phyloP scores from a whole-genome alignment of 2,888 invertebrate genomes.

The Zygothrica quintamaculata region DNA sequence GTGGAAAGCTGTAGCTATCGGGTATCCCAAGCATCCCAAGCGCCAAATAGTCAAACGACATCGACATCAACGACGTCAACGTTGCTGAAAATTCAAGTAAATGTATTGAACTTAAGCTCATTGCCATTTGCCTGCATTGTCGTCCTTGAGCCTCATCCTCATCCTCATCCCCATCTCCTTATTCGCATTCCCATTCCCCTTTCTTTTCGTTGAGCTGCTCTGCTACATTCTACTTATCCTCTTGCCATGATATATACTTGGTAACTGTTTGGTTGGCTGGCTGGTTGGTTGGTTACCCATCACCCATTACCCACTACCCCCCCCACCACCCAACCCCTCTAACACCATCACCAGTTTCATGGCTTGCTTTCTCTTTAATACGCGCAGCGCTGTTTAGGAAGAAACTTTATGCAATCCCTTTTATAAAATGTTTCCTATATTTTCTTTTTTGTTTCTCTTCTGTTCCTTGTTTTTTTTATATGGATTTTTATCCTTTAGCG shows the following conservation, averaged over 20 bases:
- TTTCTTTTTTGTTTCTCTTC: slow-evolving; percentile 9
- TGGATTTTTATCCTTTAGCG: slow-evolving; percentile 22
- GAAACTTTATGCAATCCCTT: slow-evolving; percentile 70
- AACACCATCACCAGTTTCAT: too few species aligned
- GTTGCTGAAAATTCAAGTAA: slow-evolving; percentile 72
- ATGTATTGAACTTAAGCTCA: slow-evolving; percentile 79
- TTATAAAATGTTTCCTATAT: slow-evolving; percentile 65
- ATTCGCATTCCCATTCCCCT: background rate
- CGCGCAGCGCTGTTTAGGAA: slow-evolving; percentile 49
- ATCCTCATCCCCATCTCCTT: background rate
- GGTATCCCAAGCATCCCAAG: background rate
- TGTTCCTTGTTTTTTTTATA: too few species aligned
- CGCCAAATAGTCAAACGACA: slow-evolving; percentile 71
- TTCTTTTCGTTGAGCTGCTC: too few species aligned
- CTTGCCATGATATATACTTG: too few species aligned
- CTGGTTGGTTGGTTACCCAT: too few species aligned
- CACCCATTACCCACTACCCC: too few species aligned
- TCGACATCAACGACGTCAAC: slow-evolving; percentile 47
- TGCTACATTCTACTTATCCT: too few species aligned
- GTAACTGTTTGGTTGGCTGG: slow-evolving; percentile 4
- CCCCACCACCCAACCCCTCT: too few species aligned
- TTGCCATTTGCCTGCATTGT: slow-evolving; percentile 60
- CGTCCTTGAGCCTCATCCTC: slow-evolving; percentile 22
- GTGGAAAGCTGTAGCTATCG: background rate
- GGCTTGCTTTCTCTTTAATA: slow-evolving; percentile 51